phyloP scores from a whole-genome alignment of 2,113 vertebrate genomes.

The Vulpes lagopus region DNA sequence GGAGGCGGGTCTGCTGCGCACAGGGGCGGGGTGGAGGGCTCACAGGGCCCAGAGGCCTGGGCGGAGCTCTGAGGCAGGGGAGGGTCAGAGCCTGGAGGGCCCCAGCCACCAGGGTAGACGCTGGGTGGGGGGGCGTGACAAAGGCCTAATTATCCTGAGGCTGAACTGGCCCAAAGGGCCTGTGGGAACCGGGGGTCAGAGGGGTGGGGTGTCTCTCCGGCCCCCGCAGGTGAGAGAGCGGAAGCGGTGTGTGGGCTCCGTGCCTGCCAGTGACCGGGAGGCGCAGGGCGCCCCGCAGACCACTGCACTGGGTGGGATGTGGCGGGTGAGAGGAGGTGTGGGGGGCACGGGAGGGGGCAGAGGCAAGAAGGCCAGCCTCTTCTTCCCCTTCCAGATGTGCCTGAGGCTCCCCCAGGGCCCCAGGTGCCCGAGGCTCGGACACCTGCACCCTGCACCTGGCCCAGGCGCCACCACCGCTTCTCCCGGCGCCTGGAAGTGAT shows the following conservation, averaged over 20 bases:
- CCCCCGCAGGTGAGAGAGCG: not conserved
- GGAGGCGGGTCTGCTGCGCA: not conserved
- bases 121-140: rapidly evolving
- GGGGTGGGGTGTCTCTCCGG: rapidly evolving
- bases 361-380: not conserved
- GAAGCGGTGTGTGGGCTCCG: not conserved
- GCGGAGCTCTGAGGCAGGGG: not conserved
- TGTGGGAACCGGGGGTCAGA: rapidly evolving
- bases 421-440: not conserved
- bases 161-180: not conserved
- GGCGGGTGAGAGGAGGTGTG: not conserved
- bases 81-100: not conserved
- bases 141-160: rapidly evolving
- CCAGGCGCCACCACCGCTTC: not conserved
- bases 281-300: rapidly evolving
- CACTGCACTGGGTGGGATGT: not conserved
- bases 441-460: not conserved
- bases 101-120: not conserved
- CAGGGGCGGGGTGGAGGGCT: not conserved
- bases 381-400: not conserved
- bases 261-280: not conserved
- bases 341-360: not conserved
- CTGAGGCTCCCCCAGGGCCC: not conserved
- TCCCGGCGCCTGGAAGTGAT: not conserved
- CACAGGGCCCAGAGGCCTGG: not conserved